Evolutionary conservation across 2,797 vertebrate species (phyloP), one percentile per base, ranked within the genome.

Genomic region (Anabas testudineus): DNA sequence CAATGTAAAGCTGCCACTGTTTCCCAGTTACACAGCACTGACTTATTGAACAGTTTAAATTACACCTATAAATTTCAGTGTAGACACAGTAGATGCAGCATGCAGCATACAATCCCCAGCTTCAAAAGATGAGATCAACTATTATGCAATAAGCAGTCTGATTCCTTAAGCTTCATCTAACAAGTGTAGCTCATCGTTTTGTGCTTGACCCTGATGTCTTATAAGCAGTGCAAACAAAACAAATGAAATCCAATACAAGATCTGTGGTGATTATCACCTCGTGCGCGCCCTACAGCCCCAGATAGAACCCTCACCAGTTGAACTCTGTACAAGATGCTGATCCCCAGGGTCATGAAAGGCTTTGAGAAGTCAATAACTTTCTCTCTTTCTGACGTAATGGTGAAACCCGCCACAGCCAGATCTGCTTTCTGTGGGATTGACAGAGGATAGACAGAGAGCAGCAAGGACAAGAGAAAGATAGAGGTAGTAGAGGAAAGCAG

Each of bases 271-370:
- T 67, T 59, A 57, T 81, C 66, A 42, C n/a, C 52, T 52, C 32
- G 76, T 46, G 22, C 67, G 61, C 14, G 16, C 46, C 60, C 59
- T 59, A 30, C 60, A 61, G 53, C 55, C 72, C 41, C 15, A 41
- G 59, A 82, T 76, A 84, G 82, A 59, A 74, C 67, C 54, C 93
- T 74, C 93, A 98, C 97, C 95, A 97, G 94, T 67, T 98, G 96
- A 77, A 97, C 96, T 66, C 96, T 90, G 91, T 98, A 98, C 76
- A 98, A 93, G 91, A 98, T 98, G 93, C 96, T 97, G 94, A 98
- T 98, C 46, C 97, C 97, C 83, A 98, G 88, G 41, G 95, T 97
- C 97, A 98, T 98, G 93, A 98, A 98, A 26, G 97, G 96, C 81
- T 98, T 98, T 75, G 97, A 98, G 84, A 95, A 95, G 92, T 95